Conservation (phyloP, 2,888 invertebrate species). For the Acronicta psi region DNA sequence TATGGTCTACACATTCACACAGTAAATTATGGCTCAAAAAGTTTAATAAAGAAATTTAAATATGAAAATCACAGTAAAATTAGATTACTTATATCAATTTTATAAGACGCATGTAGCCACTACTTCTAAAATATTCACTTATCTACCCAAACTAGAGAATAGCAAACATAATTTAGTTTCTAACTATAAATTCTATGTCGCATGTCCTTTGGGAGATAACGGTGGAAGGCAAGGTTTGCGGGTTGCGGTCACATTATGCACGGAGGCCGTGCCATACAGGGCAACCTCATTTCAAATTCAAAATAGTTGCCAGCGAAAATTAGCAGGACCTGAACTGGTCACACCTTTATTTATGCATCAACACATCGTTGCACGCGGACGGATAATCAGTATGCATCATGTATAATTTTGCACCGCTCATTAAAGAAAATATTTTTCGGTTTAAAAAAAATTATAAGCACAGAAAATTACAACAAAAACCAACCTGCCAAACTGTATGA, state of each 20-base stretch:
- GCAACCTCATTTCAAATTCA: slow-evolving; percentile 55
- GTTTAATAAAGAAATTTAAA: no score
- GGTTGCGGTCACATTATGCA: slow-evolving; percentile 55
- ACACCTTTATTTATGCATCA: slow-evolving; percentile 47
- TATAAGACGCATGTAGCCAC: no score
- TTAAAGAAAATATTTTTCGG: slow-evolving; percentile 31
- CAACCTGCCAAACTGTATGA: no score
- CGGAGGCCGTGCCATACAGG: slow-evolving; percentile 38
- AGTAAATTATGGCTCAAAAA: no score
- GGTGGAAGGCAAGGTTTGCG: slow-evolving; percentile 31
- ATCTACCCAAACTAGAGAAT: slow-evolving; percentile 2
- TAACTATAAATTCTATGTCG: slow-evolving; percentile 25
- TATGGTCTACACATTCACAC: no score
- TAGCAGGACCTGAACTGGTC: slow-evolving; percentile 18
- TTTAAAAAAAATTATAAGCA: no score
- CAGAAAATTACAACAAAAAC: no score
- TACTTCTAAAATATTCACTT: slow-evolving; percentile 5
- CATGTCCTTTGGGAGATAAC: slow-evolving; percentile 47
- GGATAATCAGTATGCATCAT: slow-evolving; percentile 29
- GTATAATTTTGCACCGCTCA: slow-evolving; percentile 20
- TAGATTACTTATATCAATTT: no score
- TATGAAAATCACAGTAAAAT: no score
- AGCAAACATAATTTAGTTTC: slow-evolving; percentile 32
- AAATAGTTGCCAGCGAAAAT: slow-evolving; percentile 50
- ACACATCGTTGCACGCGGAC: slow-evolving; percentile 25